Conservation (phyloP, 2,113 vertebrate species). For the Atrichornis clamosus region DNA sequence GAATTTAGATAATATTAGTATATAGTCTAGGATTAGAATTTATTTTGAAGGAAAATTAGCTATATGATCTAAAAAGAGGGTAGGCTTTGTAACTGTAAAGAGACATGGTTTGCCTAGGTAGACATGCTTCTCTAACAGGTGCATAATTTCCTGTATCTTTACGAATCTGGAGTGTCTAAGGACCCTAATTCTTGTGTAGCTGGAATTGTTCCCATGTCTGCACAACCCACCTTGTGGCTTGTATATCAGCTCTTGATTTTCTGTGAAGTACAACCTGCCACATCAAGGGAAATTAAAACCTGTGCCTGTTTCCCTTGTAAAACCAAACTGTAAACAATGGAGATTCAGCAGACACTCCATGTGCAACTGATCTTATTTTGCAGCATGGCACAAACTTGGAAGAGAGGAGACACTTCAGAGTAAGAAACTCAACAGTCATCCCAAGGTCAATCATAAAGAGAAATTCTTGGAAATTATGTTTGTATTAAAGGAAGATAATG, state of each 20-base stretch:
- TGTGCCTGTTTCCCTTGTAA: background rate
- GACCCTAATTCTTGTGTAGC: background rate
- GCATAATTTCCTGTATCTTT: background rate
- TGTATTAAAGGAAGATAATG: background rate
- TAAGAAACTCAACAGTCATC: background rate
- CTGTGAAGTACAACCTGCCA: background rate
- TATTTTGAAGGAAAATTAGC: background rate
- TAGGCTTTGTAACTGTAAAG: background rate
- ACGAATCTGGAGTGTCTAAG: background rate
- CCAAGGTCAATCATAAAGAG: background rate
- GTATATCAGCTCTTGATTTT: background rate
- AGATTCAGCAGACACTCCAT: background rate
- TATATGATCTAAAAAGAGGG: background rate
- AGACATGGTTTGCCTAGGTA: background rate
- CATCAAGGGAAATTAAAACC: background rate
- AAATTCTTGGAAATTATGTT: background rate
- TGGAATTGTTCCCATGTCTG: background rate
- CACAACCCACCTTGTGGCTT: background rate
- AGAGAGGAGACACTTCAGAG: background rate
- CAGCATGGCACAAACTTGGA: background rate
- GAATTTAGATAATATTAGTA: background rate
- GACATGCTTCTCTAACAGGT: background rate
- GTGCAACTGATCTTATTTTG: background rate
- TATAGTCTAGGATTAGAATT: background rate
- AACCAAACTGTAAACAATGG: background rate